These are phyloP conservation scores for Entomobrya multifasciata DNA, from an alignment of 2,888 invertebrate species.

Conservation along the genomic window DNA sequence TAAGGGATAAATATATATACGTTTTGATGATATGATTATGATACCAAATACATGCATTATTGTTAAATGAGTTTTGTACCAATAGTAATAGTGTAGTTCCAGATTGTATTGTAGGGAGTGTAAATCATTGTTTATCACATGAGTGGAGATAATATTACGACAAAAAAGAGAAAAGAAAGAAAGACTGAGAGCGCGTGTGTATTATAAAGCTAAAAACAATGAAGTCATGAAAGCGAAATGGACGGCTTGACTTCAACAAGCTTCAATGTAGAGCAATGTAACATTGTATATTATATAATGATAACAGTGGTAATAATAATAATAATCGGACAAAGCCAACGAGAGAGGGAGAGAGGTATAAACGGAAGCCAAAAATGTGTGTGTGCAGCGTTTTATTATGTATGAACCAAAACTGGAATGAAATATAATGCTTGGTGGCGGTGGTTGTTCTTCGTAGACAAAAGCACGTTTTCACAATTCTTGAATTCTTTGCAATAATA, in stretches of 20 bases:
- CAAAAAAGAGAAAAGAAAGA: slow-evolving; percentile 60
- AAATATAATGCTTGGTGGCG: slow-evolving; percentile 4
- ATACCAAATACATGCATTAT: not conserved
- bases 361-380: slow-evolving; percentile 36
- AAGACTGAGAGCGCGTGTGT: slow-evolving; percentile 1
- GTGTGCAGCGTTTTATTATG: slow-evolving; percentile 13
- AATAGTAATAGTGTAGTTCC: slow-evolving; percentile 30
- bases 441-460: slow-evolving; percentile 13
- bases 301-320: slow-evolving; percentile 28
- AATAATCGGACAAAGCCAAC: slow-evolving; percentile 22
- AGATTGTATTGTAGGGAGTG: slow-evolving; percentile 73
- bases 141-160: slow-evolving; percentile 71
- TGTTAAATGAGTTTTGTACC: slow-evolving; percentile 39
- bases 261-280: slow-evolving; percentile 25
- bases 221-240: slow-evolving; percentile 59
- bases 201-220: slow-evolving; percentile 58
- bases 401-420: slow-evolving; percentile 26
- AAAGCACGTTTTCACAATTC: slow-evolving; percentile 60
- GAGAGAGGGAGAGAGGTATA: slow-evolving; percentile 18
- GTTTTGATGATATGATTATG: not conserved
- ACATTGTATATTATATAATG: slow-evolving; percentile 25
- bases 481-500: slow-evolving; percentile 47
- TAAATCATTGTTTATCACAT: slow-evolving; percentile 77
- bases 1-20: not conserved
- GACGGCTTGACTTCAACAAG: slow-evolving; percentile 61